Evolutionary conservation across 2,888 invertebrate genomes (phyloP), one percentile per base, ranked within the genome.

Genomic region (Clitarchus hookeri): DNA sequence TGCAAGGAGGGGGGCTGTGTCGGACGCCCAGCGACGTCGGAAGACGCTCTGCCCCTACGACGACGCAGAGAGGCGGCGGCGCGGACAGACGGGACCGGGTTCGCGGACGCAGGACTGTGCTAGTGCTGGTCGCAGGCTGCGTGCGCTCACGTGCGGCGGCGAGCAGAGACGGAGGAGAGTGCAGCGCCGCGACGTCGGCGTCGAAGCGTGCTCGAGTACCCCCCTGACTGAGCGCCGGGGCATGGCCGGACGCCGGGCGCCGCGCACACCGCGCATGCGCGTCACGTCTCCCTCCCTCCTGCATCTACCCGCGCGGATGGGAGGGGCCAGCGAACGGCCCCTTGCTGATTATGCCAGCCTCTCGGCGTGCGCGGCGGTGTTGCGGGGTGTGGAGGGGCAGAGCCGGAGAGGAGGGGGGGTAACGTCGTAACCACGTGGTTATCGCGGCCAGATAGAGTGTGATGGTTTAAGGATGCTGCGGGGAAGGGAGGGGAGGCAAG

Each of bases 391-490:
- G 84, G 84, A 36, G 19, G 65, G 65, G 48, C 83, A 19, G 36
- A 26, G 23, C 27, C 26, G 36, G 27, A n/a, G 27, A 26, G 16
- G 27, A 23, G 82, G 0, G 82, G 82, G 82, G 82, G 27, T 27
- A 36, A 82, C 44, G 82, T 27, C 44, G 82, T 82, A 82, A 44
- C 82, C 82, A 82, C 82, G 82, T 82, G 82, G 82, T 82, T 82
- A 36, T 27, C 84, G 65, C 84, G 36, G 84, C 84, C 65, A 53
- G 82, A 27, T 82, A 82, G 44, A 82, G 82, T 36, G 82, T 36
- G 82, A 82, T 82, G 82, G 82, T 82, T 36, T 82, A 82, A 82
- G 84, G 77, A 84, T 77, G 19, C 23, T 27, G 26, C 16, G 16
- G 84, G 53, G n/a, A 11, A 13, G 27, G 84, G 16, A 77, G 84